Evolutionary conservation across 2,888 invertebrate species (phyloP).

Genomic region (Pseudanteris insignis): DNA sequence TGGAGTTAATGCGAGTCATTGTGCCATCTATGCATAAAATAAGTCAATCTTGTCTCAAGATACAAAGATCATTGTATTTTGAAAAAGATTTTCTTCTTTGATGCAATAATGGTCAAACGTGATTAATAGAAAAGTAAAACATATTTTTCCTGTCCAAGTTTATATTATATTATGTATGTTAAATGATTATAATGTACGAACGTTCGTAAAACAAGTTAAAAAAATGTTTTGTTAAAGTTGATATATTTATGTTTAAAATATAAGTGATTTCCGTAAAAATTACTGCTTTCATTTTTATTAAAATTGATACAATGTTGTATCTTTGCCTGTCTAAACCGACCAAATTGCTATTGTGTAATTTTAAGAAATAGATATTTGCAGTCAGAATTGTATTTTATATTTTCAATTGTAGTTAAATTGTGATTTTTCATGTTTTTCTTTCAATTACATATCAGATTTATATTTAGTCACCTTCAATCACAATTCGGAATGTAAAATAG

Average conservation of each 20-base stretch:
- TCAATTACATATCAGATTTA: no score
- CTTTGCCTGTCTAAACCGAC: no score
- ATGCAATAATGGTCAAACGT: constrained; percentile 13
- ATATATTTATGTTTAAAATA: constrained; percentile 41
- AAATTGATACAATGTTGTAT: no score
- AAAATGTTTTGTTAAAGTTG: constrained; percentile 39
- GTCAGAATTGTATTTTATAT: no score
- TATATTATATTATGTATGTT: constrained; percentile 35
- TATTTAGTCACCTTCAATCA: no score
- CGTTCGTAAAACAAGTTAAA: constrained; percentile 23
- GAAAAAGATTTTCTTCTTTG: constrained; percentile 9
- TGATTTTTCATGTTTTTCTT: no score
- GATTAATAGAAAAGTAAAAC: constrained; percentile 16
- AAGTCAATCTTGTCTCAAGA: constrained; percentile 5
- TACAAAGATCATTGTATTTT: neutral
- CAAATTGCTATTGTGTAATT: no score
- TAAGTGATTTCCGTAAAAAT: constrained; percentile 25
- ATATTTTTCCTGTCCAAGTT: constrained; percentile 33
- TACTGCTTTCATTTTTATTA: no score
- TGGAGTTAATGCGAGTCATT: constrained; percentile 28
- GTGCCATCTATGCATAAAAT: constrained; percentile 26
- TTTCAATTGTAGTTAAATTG: no score
- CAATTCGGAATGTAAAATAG: no score
- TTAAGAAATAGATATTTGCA: no score
- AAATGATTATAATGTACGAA: constrained; percentile 29